Conservation (phyloP, 2,888 invertebrate species). For the Cylindroiulus punctatus region DNA sequence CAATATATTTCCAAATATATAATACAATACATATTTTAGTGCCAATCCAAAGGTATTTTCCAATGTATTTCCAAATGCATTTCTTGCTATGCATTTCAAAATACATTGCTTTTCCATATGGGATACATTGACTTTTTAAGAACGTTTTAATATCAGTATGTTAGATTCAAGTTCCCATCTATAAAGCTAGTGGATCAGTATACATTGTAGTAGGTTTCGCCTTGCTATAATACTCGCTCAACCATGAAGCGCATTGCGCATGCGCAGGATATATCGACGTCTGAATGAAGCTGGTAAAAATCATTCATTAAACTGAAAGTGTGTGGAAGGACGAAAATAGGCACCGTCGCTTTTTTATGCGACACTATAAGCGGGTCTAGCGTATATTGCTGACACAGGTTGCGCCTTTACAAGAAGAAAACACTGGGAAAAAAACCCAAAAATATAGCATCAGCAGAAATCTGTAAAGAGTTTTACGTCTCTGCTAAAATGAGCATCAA, state of each 20-base stretch:
- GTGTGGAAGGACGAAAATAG: conserved; percentile 23
- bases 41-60: too few relatives aligned
- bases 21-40: too few relatives aligned
- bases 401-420: background rate
- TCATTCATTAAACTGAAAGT: background rate
- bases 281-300: background rate
- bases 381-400: conserved; percentile 17
- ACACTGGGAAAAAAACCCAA: background rate
- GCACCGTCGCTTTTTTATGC: background rate
- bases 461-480: background rate
- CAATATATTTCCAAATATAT: too few relatives aligned
- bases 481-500: background rate
- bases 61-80: too few relatives aligned
- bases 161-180: background rate
- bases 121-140: too few relatives aligned
- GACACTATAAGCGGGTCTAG: background rate
- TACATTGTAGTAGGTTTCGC: background rate
- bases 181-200: background rate
- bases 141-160: too few relatives aligned
- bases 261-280: background rate
- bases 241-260: background rate
- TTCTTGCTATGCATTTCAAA: too few relatives aligned
- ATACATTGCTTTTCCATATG: too few relatives aligned
- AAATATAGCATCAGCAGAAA: background rate
- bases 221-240: background rate